A percentile compares a stretch with the other conserved stretches of the same genome.
These are phyloP conservation scores for Microplitis mediator DNA, from an alignment of 1,140 invertebrate species.

Conservation along the genomic window DNA sequence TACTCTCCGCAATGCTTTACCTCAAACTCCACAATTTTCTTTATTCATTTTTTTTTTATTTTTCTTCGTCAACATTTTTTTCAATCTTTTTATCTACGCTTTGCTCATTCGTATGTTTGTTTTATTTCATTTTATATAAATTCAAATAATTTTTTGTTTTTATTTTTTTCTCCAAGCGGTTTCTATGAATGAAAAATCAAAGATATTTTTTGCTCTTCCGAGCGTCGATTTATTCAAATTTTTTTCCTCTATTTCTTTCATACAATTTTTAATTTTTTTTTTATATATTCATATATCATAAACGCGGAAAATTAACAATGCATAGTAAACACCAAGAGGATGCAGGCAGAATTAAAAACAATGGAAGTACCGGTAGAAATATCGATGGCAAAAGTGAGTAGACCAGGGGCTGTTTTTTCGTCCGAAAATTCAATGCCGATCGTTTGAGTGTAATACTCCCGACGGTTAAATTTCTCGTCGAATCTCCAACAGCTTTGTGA, in stretches of 20 bases:
- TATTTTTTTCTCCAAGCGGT: background rate
- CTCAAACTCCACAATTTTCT: background rate
- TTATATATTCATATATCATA: background rate
- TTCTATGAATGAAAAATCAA: constrained; percentile 13
- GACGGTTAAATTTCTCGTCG: background rate
- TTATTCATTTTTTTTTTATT: background rate
- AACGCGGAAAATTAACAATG: background rate
- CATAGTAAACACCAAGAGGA: background rate
- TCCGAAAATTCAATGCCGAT: background rate
- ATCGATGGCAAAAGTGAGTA: too few species aligned
- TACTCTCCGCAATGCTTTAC: background rate
- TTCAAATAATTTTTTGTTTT: background rate
- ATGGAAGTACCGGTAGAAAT: background rate
- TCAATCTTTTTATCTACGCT: background rate
- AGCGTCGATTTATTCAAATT: background rate
- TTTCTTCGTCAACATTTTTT: background rate
- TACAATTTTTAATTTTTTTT: too few species aligned
- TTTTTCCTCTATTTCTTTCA: background rate
- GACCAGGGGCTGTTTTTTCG: background rate
- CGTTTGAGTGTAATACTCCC: background rate
- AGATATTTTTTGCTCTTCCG: background rate
- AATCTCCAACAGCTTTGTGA: background rate
- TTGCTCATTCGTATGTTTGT: background rate
- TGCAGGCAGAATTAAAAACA: background rate
- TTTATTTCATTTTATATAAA: background rate